A percentile compares a stretch with the other conserved stretches of the same genome.
phyloP scores from a whole-genome alignment of 1,140 invertebrate species.

The Planococcus citri region DNA sequence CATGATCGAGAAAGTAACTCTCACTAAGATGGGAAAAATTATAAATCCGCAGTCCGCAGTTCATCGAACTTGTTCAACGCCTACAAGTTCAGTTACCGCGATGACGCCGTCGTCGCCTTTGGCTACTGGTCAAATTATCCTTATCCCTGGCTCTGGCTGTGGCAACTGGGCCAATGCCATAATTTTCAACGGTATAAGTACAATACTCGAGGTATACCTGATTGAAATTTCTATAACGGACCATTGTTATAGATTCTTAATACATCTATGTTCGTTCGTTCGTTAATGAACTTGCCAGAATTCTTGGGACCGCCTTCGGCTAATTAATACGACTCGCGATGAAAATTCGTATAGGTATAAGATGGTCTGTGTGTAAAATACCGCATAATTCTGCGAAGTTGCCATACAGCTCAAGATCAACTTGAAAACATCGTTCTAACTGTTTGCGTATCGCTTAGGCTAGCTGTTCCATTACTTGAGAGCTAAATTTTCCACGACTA shows the following conservation, averaged over 20 bases:
- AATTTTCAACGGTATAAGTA: not conserved
- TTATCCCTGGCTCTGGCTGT: not conserved
- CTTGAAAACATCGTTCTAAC: too few species aligned
- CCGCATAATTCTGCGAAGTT: too few species aligned
- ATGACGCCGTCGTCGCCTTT: not conserved
- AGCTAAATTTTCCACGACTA: too few species aligned
- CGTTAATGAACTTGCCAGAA: not conserved
- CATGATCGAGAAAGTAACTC: not conserved
- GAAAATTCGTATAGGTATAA: not conserved
- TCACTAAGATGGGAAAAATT: not conserved
- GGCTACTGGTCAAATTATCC: not conserved
- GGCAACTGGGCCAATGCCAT: not conserved
- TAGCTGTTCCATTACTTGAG: too few species aligned
- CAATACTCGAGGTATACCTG: not conserved
- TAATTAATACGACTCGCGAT: not conserved
- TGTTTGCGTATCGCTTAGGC: too few species aligned
- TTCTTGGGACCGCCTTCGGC: not conserved
- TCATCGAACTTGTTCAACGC: not conserved
- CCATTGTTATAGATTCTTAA: not conserved
- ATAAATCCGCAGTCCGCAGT: not conserved
- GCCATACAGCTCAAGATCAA: too few species aligned
- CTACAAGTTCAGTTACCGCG: not conserved
- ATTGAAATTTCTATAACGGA: constrained; percentile 3
- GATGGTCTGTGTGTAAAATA: too few species aligned
- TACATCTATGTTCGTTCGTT: too few species aligned